Base-by-base conservation (phyloP, 2,888 invertebrate species). In the Plagodis pulveraria region DNA sequence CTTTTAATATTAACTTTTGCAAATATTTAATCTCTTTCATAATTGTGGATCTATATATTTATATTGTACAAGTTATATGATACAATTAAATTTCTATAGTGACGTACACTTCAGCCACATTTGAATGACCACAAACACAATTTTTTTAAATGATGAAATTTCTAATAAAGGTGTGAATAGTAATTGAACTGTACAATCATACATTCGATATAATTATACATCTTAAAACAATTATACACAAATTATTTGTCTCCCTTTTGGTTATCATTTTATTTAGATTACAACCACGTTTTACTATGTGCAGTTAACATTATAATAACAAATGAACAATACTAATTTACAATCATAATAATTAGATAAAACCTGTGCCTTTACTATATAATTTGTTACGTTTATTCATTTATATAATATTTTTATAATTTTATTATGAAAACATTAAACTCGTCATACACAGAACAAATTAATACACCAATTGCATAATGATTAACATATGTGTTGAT, bases 21-120 rank as follows among this genome's bases (percentile, higher is more conserved):
- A 93, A 93, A 93, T 93, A 93, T 93, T 93, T 93, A 93, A 92
- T 93, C 92, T 92, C 88, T 93, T 92, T 93, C 86, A 92, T 93
- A 93, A 93, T 93, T 89, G 93, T 93, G 93, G 91, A 91, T 93
- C 93, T 93, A 92, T 93, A 92, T 93, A 91, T 92, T 90, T 89
- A 91, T 92, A 92, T 91, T 89, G 91, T 91, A 92, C 91, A 92
- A 89, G 88, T 91, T 87, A 89, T 90, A 91, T 91, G 84, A 87
- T 91, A 91, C 91, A 91, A 81, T 88, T 85, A 86, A 83, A 83
- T 81, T 78, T 83, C 85, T 81, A 85, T 78, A 58, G 86, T 86
- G 90, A 84, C 86, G 76, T 78, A 78, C 77, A 80, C 77, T 74
- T 74, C 70, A 73, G 83, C 75, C 84, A 84, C 84, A 62, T 75